Conservation (phyloP, 2,113 vertebrate species). For the pig (Sus scrofa) region T2T-Sscrofa CM000820.6:118644001-118644500, state of each 20-base stretch:
- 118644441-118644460: background rate
- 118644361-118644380: background rate
- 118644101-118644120: background rate
- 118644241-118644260: background rate
- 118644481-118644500: background rate
- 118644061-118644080: background rate
- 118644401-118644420: background rate
- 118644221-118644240: background rate
- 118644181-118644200: background rate
- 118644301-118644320: too few species aligned
- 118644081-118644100: background rate
- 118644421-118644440: background rate
- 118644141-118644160: background rate
- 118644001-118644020: background rate
- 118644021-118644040: background rate
- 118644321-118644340: fast-evolving
- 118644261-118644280: background rate
- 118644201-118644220: constrained; percentile 1
- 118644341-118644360: background rate
- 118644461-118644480: background rate
- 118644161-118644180: background rate
- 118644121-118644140: constrained; percentile 9
- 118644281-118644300: background rate
- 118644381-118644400: background rate
- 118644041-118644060: background rate